Base-by-base conservation (phyloP, 2,113 vertebrate genomes). In the Ameiurus melas region DNA sequence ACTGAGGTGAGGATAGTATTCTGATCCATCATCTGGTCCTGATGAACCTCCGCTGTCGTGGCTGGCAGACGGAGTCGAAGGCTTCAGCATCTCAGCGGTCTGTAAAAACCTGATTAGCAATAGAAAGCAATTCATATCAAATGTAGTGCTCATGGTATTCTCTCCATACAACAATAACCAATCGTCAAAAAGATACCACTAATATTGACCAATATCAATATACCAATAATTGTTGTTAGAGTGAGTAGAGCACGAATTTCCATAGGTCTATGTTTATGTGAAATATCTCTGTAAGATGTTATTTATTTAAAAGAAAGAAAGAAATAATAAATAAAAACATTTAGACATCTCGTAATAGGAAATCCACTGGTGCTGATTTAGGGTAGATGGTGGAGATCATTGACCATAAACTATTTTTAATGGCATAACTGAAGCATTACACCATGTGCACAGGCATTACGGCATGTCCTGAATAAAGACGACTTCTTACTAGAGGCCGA, bases 1-100 rank as follows among this genome's bases (percentile, higher is more conserved):
- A 97, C 96, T 95, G 27, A 97, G 91, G 87, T 97, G 95, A 0
- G 96, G 96, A 87, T 98, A 98, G 92, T 98, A 98, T 92, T 98
- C 97, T 0, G 96, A 94, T 71, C 96, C 96, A 51, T 98, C 97
- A 0, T 98, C 97, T 0, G 90, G 93, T 81, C 97, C 96, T 0
- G 96, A 93, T 0, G 96, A 95, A n/a, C 96, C 95, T 3, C 94
- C 93, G 92, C 95, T 96, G 92, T 98, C 97, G 0, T 97, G 97
- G 91, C 96, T 97, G 88, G 97, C 96, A 27, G 97, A 98, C 0
- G 97, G 97, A 19, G 97, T 97, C 22, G 97, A 98, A 1, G 97
- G 97, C 88, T 98, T 98, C 90, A 97, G 92, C 97, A 98, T 98
- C 92, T 98, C 97, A 1, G 97, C 97, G 0, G 97, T 97, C 92